Evolutionary conservation across 2,113 vertebrate genomes (phyloP).

Genomic region (Pelecanoides urinatrix): DNA sequence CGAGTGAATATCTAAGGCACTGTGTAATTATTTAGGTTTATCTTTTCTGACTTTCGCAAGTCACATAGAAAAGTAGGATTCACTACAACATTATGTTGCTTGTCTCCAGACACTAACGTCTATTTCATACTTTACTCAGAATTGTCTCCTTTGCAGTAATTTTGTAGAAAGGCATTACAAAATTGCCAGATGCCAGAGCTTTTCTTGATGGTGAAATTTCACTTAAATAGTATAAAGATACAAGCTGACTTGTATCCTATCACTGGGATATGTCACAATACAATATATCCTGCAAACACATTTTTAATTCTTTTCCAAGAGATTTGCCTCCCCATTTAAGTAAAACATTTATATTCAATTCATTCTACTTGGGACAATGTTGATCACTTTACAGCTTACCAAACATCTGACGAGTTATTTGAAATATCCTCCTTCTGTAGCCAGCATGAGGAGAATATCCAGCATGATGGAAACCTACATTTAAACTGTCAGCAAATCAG

Average conservation of each 20-base stretch:
- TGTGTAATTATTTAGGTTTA: background rate
- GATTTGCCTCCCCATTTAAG: background rate
- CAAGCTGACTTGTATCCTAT: background rate
- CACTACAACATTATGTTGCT: background rate
- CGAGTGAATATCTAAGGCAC: background rate
- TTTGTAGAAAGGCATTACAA: background rate
- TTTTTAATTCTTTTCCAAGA: background rate
- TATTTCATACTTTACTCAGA: background rate
- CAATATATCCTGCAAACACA: background rate
- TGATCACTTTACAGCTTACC: background rate
- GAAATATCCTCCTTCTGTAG: background rate
- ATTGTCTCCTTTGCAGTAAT: background rate
- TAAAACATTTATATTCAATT: background rate
- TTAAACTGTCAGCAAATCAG: conserved; percentile 13
- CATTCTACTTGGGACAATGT: background rate
- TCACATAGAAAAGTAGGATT: background rate
- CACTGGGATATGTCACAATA: background rate
- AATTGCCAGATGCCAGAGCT: background rate
- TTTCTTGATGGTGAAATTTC: background rate
- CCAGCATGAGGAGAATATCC: background rate
- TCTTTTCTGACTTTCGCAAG: background rate
- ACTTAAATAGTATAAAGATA: background rate
- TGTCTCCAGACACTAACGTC: background rate
- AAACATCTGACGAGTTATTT: background rate
- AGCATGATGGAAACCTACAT: background rate